Evolutionary conservation across 2,888 invertebrate species (phyloP), one percentile per base, ranked within the genome.

Genomic region (Caenorhabditis macrosperma): DNA sequence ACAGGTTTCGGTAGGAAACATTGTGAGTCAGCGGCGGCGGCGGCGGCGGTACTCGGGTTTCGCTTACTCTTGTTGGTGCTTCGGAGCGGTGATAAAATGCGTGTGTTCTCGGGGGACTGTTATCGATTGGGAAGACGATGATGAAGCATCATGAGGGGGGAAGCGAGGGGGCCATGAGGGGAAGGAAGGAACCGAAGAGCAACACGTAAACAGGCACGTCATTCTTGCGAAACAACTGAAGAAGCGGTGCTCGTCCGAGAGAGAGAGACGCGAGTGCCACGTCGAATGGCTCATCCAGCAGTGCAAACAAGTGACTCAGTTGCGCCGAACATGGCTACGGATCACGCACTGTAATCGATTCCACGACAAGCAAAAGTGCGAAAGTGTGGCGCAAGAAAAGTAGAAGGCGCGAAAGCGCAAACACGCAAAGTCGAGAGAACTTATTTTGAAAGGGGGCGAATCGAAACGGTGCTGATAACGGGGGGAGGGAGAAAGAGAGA

Each of bases 241-340:
- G 33, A 54, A 28, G 59, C 35, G 7, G 48, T 59, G 26, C 38
- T 69, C 59, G 52, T 41, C 41, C 41, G 41, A 48, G 35, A 54
- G 55, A 24, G 55, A 57, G 33, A 26, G 41, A 46, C 4, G 54
- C n/a, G 28, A 55, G 55, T 71, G 72, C 72, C 72, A 72, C 72
- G 64, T 72, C 72, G 64, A 12, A 15, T 20, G 17, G 12, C 59
- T 63, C 26, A 68, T 68, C 72, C 64, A 64, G 64, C 72, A 64
- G 50, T 57, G 64, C 72, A 72, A 72, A 72, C 63, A 72, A 17
- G 33, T 72, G 72, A 72, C 35, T 72, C 72, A 72, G 20, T 72
- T 59, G 20, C 50, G 63, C 52, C 54, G 55, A 72, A 60, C 61
- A 71, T 46, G 63, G 15, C 38, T 12, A 12, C 38, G 12, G 2